Evolutionary conservation across 2,888 invertebrate species (phyloP).

Genomic region (Liposcelis brunnea): DNA sequence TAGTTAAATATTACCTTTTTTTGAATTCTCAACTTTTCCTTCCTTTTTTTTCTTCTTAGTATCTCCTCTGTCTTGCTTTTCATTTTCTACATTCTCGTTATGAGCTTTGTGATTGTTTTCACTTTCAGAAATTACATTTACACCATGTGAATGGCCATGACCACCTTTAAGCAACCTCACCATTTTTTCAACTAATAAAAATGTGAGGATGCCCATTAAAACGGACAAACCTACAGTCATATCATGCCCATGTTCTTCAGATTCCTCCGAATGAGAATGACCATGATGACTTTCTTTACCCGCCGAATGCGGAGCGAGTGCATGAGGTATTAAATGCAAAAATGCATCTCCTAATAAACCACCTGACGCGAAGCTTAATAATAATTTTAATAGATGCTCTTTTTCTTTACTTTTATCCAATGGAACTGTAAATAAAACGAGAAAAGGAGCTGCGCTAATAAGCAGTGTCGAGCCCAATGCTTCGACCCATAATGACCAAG

Average conservation of each 20-base stretch:
- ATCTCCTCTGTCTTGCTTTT: conserved; percentile 31
- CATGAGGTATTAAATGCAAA: conserved; percentile 95
- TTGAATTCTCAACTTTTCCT: conserved; percentile 19
- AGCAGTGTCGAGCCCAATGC: conserved; percentile 80
- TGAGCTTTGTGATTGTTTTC: not conserved
- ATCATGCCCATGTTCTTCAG: conserved; percentile 34
- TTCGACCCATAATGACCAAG: conserved; percentile 44
- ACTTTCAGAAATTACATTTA: conserved; percentile 10
- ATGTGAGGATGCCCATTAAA: conserved; percentile 78
- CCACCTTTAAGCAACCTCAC: conserved; percentile 75
- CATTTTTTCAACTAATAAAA: conserved; percentile 83
- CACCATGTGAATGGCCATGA: conserved; percentile 53
- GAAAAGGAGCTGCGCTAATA: conserved; percentile 88
- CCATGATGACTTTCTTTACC: conserved; percentile 18
- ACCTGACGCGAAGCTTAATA: conserved; percentile 86
- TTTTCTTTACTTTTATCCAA: conserved; percentile 71
- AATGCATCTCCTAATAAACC: conserved; percentile 97
- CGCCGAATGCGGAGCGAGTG: conserved; percentile 42
- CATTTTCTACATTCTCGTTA: conserved; percentile 23
- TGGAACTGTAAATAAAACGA: conserved; percentile 84
- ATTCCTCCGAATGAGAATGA: conserved; percentile 23
- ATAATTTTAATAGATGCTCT: conserved; percentile 71
- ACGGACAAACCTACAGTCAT: conserved; percentile 90
- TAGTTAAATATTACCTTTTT: not conserved
- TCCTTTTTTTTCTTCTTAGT: conserved; percentile 30